Base-by-base conservation (phyloP, 2,888 invertebrate species). In the Phaedon cochleariae region DNA sequence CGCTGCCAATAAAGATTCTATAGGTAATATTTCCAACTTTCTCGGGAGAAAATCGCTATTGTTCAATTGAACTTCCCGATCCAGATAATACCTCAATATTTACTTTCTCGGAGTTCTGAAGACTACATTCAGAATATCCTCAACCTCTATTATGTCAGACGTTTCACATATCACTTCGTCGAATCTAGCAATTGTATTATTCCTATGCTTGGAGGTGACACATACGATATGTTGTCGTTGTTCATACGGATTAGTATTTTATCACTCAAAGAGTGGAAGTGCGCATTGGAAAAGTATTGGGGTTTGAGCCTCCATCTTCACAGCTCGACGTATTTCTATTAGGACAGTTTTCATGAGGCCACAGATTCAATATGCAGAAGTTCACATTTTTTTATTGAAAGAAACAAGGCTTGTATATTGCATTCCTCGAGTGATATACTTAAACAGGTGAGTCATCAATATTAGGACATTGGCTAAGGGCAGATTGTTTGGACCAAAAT, bases 181-280 rank as follows among this genome's bases (percentile, higher is more conserved):
- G 41, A 15, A 41, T 41, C 15, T 64, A 63, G 53, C 64, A 61
- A 64, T 68, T 63, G 61, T 69, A 69, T 69, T 66, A 61, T 61
- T 29, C 29, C 57, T 58, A 58, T 61, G 29, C 63, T 60, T 63
- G 62, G 57, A 60, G 62, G 62, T 55, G 64, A 58, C 64, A 37
- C 61, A 53, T 59, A 61, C 49, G 45, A 62, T 53, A 62, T 65
- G 62, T 62, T 65, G 61, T 62, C 37, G 52, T 62, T 57, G 61
- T 65, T 45, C 58, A 53, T 54, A 53, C 34, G 48, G 54, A 59
- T 48, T 53, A 53, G 58, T 59, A 64, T 59, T 21, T 31, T 20
- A 31, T 54, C 54, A 10, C 34, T 34, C 37, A 26, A 26, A 21
- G 26, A 45, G 29, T 45, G 22, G 29, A 29, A 57, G 41, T 57